Base-by-base conservation (phyloP, 23 tunicate genomes). In the Trididemnum clinides region DNA sequence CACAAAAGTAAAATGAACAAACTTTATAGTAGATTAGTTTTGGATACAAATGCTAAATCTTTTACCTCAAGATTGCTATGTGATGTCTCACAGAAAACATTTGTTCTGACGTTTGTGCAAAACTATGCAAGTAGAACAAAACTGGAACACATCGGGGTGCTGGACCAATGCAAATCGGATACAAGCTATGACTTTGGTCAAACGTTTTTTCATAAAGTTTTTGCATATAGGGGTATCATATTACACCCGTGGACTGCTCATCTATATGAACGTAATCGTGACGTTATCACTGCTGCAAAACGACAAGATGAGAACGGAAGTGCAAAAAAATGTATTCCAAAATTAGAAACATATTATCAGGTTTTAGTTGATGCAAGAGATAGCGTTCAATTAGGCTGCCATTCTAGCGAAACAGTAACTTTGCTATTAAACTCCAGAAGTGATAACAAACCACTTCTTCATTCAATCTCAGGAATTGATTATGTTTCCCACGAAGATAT, bases 401-500 rank as follows among this genome's bases (percentile, higher is more conserved):
- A 73, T 26, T 73, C 80, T 33, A 89, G 86, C 74, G 98, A 94
- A 57, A 88, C 89, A 0, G 94, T 94, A 0, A 94, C 98, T 23
- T 85, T 94, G 36, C 51, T 93, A 44, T 50, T 81, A 6, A 80
- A 80, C 28, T 29, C 73, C 29, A 54, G 50, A 51, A 23, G 51
- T 32, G 86, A 85, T 31, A 84, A 34, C 34, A 66, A 71, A 33
- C 74, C 64, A 32, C 73, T 64, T 18, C 78, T 94, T 3, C 76
- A 89, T 65, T 77, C 98, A 7, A 86, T 94, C 23, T 88, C 91
- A 22, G 98, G 94, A 22, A 83, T 94, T 27, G 98, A 94, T 44
- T 94, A 94, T 86, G 98, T 94, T 2, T 65, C 84, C 25, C 94
- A 94, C 31, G 84, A 76, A 50, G 98, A 94, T 39, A 89, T 94